These are phyloP conservation scores for Stegodyphus mimosarum DNA, from an alignment of 1,140 invertebrate species.

Conservation along the genomic window DNA sequence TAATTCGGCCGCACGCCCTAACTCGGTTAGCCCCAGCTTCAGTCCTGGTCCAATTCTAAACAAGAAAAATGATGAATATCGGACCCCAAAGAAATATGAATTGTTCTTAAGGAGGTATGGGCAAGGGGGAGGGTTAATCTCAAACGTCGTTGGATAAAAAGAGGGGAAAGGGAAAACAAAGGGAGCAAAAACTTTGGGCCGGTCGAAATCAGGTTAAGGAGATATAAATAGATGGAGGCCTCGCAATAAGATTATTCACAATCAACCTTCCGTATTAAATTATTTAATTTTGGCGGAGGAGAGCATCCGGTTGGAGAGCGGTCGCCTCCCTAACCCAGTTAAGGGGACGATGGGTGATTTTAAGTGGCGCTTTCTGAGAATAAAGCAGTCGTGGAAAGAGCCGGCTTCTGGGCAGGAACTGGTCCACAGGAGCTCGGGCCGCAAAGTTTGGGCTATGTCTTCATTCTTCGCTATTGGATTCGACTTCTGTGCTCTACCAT, in stretches of 20 bases:
- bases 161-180: too few species aligned
- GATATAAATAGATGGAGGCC: conserved; percentile 22
- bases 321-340: conserved; percentile 25
- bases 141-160: too few species aligned
- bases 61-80: conserved; percentile 34
- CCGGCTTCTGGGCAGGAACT: neutral
- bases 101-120: neutral
- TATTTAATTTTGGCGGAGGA: conserved; percentile 49
- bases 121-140: neutral
- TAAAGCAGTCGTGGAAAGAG: neutral
- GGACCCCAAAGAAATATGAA: conserved; percentile 29
- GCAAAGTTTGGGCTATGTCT: too few species aligned
- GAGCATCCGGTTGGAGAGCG: neutral
- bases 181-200: neutral
- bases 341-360: conserved; percentile 17
- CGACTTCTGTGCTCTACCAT: too few species aligned
- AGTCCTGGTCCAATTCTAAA: conserved; percentile 1
- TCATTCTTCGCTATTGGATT: too few species aligned
- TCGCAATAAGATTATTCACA: conserved; percentile 45
- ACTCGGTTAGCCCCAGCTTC: conserved; percentile 6
- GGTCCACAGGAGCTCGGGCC: too few species aligned
- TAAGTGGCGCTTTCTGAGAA: neutral
- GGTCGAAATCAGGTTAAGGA: conserved; percentile 15
- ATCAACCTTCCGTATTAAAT: conserved; percentile 51
- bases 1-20: neutral